phyloP scores from a whole-genome alignment of 2,797 vertebrate genomes.

The Picus viridis region DNA sequence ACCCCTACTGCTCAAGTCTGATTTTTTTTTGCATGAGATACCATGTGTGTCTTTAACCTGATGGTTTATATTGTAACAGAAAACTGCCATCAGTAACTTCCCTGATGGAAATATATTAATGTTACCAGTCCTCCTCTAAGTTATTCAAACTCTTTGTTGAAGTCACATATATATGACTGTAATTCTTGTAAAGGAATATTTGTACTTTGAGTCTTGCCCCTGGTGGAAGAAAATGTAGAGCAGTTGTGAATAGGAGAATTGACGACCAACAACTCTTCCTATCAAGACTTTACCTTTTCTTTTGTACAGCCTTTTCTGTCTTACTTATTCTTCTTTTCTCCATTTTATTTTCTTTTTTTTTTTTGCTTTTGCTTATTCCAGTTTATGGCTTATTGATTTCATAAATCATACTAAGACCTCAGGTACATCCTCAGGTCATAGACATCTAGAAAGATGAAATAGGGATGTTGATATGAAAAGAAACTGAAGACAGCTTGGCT shows the following conservation, averaged over 20 bases:
- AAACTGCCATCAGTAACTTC: not conserved
- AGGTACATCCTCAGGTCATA: not conserved
- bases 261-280: not conserved
- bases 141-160: not conserved
- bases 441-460: conserved; percentile 17
- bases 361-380: not conserved
- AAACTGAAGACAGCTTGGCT: not conserved
- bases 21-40: not conserved
- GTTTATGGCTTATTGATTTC: conserved; percentile 28
- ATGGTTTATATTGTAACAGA: not conserved
- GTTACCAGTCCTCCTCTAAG: not conserved
- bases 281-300: not conserved
- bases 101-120: not conserved
- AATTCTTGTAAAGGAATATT: not conserved
- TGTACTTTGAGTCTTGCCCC: not conserved
- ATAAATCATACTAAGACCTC: not conserved
- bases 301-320: not conserved
- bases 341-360: not conserved
- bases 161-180: not conserved
- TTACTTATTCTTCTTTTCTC: not conserved
- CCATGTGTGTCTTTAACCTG: not conserved
- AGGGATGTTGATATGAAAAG: not conserved
- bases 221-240: not conserved
- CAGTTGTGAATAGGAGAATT: not conserved
- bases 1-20: not conserved